Evolutionary conservation across 2,888 invertebrate genomes (phyloP), one percentile per base, ranked within the genome.

Genomic region (Hydroisotoma schaefferi): DNA sequence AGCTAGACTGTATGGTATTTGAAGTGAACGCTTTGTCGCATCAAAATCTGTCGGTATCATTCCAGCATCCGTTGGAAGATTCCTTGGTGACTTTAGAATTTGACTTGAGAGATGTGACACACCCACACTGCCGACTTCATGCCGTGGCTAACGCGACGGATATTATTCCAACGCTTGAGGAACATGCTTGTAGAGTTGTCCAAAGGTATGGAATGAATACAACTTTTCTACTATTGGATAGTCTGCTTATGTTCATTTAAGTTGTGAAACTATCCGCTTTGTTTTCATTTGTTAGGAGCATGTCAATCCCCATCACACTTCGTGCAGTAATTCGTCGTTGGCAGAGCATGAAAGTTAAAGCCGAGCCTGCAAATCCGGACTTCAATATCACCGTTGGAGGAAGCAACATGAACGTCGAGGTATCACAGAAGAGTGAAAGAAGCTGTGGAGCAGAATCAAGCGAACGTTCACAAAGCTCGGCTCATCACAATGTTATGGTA

Each of bases 61-160:
- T 97, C 75, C 94, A 94, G 76, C 94, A 95, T 79, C 94, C 95
- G 0, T 80, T 87, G 22, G 92, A 93, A 75, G 94, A 94, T 77
- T 88, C 90, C 63, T 87, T 95, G 85, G 90, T 93, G 0, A 94
- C 94, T 0, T 88, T 90, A 15, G 94, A 95, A 76, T 82, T 97
- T 65, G 88, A 93, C 76, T 80, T 97, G 55, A 80, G 84, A 5
- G 92, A 94, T 74, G 84, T 89, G 20, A 85, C 87, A 0, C 85
- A 86, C 65, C 83, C 92, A 0, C 84, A 86, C 53, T 94, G 93
- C 73, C 81, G 85, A 29, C 83, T 94, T 1, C 87, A 86, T 55
- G 72, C 70, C n/a, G 55, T 70, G 18, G 67, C 67, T 10, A 67
- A 62, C 37, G 64, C 61, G 6, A 63, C 63, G 2, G 72, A 72